Percentiles rank a stretch among this genome's conserved stretches.
Conservation (phyloP, 2,888 invertebrate species). For the Cantharis nigra region DNA sequence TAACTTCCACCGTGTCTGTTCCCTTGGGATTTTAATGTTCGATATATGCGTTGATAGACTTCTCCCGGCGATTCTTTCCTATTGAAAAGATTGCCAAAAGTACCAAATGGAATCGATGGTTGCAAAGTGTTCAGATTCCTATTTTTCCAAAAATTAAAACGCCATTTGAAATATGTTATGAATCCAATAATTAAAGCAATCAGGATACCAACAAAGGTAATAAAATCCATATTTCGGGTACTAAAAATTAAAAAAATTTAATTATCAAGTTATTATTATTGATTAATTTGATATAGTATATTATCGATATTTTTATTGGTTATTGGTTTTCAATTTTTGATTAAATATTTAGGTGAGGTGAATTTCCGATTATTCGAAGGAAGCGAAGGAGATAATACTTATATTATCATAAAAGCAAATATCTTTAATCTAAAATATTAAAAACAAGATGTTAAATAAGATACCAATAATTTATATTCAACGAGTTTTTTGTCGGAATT, state of each 20-base stretch:
- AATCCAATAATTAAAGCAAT: neutral
- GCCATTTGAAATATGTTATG: slow-evolving; percentile 12
- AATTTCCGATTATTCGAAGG: too few species aligned
- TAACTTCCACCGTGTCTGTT: slow-evolving; percentile 20
- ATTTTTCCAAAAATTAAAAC: slow-evolving; percentile 29
- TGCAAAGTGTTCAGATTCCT: slow-evolving; percentile 11
- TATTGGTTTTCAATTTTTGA: too few species aligned
- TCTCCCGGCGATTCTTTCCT: slow-evolving; percentile 15
- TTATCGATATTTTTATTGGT: too few species aligned
- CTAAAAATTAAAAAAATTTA: neutral
- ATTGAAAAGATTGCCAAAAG: slow-evolving; percentile 7
- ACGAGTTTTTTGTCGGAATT: too few species aligned
- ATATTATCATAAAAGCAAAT: too few species aligned
- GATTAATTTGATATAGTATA: too few species aligned
- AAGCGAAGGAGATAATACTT: too few species aligned
- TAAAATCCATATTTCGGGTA: neutral
- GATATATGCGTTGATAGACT: slow-evolving; percentile 4
- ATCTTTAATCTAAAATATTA: too few species aligned
- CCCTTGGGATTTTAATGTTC: slow-evolving; percentile 6
- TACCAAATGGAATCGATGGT: slow-evolving; percentile 22
- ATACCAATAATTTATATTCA: too few species aligned
- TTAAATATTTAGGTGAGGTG: too few species aligned
- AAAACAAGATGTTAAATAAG: too few species aligned
- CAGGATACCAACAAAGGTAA: neutral
- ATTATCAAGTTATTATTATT: too few species aligned